Evolutionary conservation across 1,140 invertebrate genomes (phyloP), one percentile per base, ranked within the genome.

Genomic region (Formica exsecta): DNA sequence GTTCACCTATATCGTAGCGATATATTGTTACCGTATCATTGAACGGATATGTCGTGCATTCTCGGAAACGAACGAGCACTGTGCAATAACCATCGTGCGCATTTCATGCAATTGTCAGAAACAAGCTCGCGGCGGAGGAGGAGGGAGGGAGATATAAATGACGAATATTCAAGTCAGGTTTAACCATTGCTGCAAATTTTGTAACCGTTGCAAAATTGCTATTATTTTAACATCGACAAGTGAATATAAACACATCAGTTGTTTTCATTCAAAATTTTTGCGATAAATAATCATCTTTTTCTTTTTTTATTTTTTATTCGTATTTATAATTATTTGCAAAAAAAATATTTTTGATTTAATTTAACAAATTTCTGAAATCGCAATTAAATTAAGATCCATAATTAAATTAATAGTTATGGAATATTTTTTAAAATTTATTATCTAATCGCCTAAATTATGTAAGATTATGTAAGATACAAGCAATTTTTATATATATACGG

Each of bases 261-360:
- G 16, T 16, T 51, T 51, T 22, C 16, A 13, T 57, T 54, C 19
- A 19, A 25, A 25, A 36, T 61, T 41, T 61, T 36, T 59, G 29
- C 16, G 19, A 7, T 25, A 2, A 36, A 32, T 36, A 5, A 25
- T 54, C 2, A 16, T 48, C 13, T 29, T 1, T 32, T 32, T 32
- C 32, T 32, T 32, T 51, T 16, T 74, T 71, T 51, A n/a, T n/a
- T 71, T 74, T 36, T n/a, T 38, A 73, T 57, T 57, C 19, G 9
- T 38, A 54, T 71, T n/a, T 51, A 22, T 71, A 11, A 51, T 51
- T 51, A 32, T 44, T 44, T 16, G 25, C 22, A 13, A 66, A 16
- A 32, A 13, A 66, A 16, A 32, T 16, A 9, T 19, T 36, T 44
- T 36, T 22, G 9, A 36, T 22, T 0, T 22, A 54, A 73, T 68